Percentiles rank a stretch among this genome's conserved stretches.
These are phyloP conservation scores for Clistopyga incitator DNA, from an alignment of 2,888 invertebrate species.

Conservation along the genomic window DNA sequence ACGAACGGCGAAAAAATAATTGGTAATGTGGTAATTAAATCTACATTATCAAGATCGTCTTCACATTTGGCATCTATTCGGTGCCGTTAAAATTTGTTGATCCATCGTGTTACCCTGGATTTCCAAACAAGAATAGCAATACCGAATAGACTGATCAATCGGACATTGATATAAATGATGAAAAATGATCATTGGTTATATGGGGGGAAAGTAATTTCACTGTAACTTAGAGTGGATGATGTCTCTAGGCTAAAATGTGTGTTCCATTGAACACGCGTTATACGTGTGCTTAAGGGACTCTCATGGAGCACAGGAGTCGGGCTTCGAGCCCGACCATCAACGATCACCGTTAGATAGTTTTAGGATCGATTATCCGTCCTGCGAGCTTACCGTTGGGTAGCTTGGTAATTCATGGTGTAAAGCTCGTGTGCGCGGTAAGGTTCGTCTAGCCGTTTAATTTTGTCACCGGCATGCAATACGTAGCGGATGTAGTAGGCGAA, in stretches of 20 bases:
- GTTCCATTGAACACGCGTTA: neutral
- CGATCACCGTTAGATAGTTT: slow-evolving; percentile 25
- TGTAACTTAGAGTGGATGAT: neutral
- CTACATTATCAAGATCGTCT: no score
- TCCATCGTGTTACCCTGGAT: no score
- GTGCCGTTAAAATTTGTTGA: no score
- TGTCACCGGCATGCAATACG: slow-evolving; percentile 1
- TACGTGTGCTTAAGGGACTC: slow-evolving; percentile 1
- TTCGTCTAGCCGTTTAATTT: slow-evolving; percentile 26
- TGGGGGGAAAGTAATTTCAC: no score
- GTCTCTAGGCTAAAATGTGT: neutral
- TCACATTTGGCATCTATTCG: no score
- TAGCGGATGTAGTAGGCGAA: neutral
- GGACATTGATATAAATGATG: no score
- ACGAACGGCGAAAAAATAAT: no score
- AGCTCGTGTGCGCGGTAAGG: neutral
- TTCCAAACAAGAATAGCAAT: no score
- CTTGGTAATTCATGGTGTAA: slow-evolving; percentile 22
- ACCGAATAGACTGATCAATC: no score
- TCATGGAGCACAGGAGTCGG: neutral
- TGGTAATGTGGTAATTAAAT: no score
- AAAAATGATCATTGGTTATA: no score
- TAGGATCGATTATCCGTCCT: slow-evolving; percentile 21
- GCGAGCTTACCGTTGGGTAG: neutral
- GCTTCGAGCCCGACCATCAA: slow-evolving; percentile 12